Conservation (phyloP, 2,797 vertebrate genomes). For the Rhynchotus rufescens region DNA sequence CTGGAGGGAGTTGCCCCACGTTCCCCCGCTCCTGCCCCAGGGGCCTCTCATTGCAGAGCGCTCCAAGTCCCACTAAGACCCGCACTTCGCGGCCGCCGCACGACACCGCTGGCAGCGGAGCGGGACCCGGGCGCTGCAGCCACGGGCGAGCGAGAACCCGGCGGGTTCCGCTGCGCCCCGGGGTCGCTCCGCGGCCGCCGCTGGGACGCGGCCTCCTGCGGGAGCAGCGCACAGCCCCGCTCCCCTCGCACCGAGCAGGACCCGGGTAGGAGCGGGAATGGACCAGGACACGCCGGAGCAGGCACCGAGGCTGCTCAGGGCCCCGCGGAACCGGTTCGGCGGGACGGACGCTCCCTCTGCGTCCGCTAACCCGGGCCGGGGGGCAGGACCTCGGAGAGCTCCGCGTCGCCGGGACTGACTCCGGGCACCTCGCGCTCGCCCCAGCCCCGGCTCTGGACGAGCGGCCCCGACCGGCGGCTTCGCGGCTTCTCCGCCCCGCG, state of each 20-base stretch:
- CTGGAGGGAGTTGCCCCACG: neutral
- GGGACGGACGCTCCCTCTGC: neutral
- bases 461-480: neutral
- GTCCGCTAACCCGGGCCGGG: neutral
- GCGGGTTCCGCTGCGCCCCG: neutral
- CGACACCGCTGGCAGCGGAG: neutral
- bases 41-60: too few species aligned
- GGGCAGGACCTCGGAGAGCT: conserved; percentile 60
- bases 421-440: neutral
- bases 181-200: too few species aligned
- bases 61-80: neutral
- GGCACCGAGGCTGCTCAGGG: neutral
- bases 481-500: neutral
- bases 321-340: neutral
- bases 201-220: neutral
- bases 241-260: too few species aligned
- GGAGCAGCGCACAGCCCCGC: neutral
- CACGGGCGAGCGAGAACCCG: neutral
- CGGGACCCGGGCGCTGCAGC: neutral
- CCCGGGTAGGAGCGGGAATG: neutral
- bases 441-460: too few species aligned
- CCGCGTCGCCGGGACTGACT: neutral
- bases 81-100: neutral
- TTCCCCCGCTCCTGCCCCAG: neutral
- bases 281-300: neutral